These are phyloP conservation scores for Ciconia boyciana DNA, from an alignment of 2,113 vertebrate species.

Conservation along the genomic window DNA sequence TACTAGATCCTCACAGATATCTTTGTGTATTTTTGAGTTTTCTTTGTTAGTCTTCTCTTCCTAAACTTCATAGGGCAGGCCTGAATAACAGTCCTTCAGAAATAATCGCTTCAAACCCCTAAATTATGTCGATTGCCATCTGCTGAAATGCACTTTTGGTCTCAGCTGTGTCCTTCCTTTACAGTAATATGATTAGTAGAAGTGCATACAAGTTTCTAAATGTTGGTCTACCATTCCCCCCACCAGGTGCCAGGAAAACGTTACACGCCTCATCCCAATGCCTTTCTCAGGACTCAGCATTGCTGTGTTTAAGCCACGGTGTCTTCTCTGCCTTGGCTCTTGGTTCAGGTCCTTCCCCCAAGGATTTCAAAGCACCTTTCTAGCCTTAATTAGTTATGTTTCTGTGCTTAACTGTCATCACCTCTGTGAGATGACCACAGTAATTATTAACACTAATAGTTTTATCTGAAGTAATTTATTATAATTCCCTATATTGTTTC, in stretches of 20 bases:
- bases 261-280: not conserved
- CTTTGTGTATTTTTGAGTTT: constrained; percentile 46
- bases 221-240: constrained; percentile 29
- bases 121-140: constrained; percentile 63
- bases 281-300: not conserved
- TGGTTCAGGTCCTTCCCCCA: not conserved
- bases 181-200: constrained; percentile 57
- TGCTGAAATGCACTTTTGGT: constrained; percentile 58
- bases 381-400: not conserved
- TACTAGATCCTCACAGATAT: constrained; percentile 38
- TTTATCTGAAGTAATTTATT: not conserved
- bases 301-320: not conserved
- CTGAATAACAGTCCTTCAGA: constrained; percentile 64
- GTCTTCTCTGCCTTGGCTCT: not conserved
- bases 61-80: constrained; percentile 15
- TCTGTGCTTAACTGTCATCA: not conserved
- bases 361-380: not conserved
- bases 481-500: not conserved
- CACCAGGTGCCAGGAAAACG: constrained; percentile 3
- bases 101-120: constrained; percentile 64
- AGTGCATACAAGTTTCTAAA: constrained; percentile 49
- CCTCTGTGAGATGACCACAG: not conserved
- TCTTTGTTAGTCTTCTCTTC: constrained; percentile 48
- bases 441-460: not conserved
- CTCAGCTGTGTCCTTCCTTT: constrained; percentile 64